Evolutionary conservation across 2,113 vertebrate genomes (phyloP).

Genomic region (Lethenteron reissneri): DNA sequence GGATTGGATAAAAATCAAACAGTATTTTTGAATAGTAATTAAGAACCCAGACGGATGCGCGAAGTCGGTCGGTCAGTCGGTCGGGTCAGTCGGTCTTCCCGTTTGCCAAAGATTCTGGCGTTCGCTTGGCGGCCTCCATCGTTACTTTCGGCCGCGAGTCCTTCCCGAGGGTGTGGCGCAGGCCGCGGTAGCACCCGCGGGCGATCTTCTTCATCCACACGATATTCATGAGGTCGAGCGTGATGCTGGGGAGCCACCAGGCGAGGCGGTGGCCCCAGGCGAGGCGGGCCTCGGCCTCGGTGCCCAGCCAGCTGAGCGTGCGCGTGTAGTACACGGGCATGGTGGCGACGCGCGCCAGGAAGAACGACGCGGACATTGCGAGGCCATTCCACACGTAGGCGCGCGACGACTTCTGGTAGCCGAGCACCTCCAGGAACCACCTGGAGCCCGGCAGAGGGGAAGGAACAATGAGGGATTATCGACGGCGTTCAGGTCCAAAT

Average conservation of each 20-base stretch:
- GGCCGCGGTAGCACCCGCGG: slow-evolving; percentile 32
- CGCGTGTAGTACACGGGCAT: slow-evolving; percentile 41
- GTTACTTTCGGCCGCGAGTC: slow-evolving; percentile 9
- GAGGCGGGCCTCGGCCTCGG: slow-evolving; percentile 25
- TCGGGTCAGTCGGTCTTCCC: too few species aligned
- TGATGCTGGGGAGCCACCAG: slow-evolving; percentile 34
- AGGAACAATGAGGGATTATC: not conserved
- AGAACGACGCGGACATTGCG: slow-evolving; percentile 33
- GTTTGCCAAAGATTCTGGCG: too few species aligned
- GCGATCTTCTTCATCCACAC: slow-evolving; percentile 41
- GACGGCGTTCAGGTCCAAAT: not conserved
- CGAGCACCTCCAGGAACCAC: slow-evolving; percentile 35
- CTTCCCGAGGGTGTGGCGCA: slow-evolving; percentile 17
- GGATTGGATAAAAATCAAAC: too few species aligned
- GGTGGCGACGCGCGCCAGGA: slow-evolving; percentile 34
- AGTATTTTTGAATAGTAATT: too few species aligned
- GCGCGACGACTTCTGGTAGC: slow-evolving; percentile 26
- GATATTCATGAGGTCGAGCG: slow-evolving; percentile 31
- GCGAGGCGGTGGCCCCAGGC: slow-evolving; percentile 34
- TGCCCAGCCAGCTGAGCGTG: slow-evolving; percentile 33
- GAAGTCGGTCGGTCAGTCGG: too few species aligned
- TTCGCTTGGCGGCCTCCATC: too few species aligned
- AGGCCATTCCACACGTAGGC: slow-evolving; percentile 30
- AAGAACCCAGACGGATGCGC: too few species aligned
- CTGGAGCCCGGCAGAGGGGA: slow-evolving; percentile 13